phyloP scores from a whole-genome alignment of 2,888 invertebrate species.

The Thyatira batis region DNA sequence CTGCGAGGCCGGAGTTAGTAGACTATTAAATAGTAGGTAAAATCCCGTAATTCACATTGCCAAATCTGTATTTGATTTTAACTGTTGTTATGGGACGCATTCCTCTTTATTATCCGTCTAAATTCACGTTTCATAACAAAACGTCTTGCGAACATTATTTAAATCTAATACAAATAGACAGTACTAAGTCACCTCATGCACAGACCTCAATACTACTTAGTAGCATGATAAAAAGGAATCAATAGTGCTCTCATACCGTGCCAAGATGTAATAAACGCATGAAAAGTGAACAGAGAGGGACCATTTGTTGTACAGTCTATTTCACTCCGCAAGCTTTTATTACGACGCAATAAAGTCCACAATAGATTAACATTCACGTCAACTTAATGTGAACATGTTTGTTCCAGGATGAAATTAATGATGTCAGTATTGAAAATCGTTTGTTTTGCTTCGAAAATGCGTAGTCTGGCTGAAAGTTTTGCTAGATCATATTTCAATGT shows the following conservation, averaged over 20 bases:
- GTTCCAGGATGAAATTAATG: constrained; percentile 65
- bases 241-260: constrained; percentile 70
- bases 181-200: constrained; percentile 16
- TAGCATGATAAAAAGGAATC: constrained; percentile 63
- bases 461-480: constrained; percentile 46
- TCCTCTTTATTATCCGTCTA: too few relatives aligned
- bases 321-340: constrained; percentile 29
- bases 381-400: constrained; percentile 38
- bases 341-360: constrained; percentile 28
- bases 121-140: too few relatives aligned
- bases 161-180: constrained; percentile 10
- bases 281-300: constrained; percentile 63
- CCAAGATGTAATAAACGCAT: constrained; percentile 72
- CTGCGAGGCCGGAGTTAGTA: too few relatives aligned
- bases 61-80: too few relatives aligned
- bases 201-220: constrained; percentile 50
- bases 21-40: too few relatives aligned
- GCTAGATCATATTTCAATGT: constrained; percentile 41
- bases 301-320: constrained; percentile 57
- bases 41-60: too few relatives aligned
- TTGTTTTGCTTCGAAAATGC: constrained; percentile 61
- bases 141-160: too few relatives aligned
- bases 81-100: too few relatives aligned
- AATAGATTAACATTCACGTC: constrained; percentile 20
- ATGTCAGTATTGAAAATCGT: constrained; percentile 63